Base-by-base conservation (phyloP, 1,140 invertebrate species). In the Trypoxylus dichotomus region DNA sequence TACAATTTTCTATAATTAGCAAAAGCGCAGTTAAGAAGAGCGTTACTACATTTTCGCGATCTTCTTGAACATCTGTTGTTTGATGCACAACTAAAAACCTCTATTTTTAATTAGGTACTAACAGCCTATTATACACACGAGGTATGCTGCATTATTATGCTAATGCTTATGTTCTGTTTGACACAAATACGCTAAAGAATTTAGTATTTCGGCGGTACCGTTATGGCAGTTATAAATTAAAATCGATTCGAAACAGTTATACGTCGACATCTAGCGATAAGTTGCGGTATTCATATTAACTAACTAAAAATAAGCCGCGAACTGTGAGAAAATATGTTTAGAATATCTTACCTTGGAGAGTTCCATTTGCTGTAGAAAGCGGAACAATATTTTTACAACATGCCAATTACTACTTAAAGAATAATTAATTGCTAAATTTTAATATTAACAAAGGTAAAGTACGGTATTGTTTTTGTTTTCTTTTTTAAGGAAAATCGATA, bases 181-280 rank as follows among this genome's bases (percentile, higher is more conserved):
- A 68, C 60, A 68, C 21, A 29, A 68, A 68, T 68, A 68, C 60
- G 60, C 24, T 68, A 24, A 68, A 68, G 60, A 68, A 68, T 68
- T 68, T 68, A 68, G 24, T 68, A 27, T 68, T 68, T 68, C 60
- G 24, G 27, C 8, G 60, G 24, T 68, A 68, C 27, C 21, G 60
- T 68, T 68, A 68, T 7, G 24, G 8, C 27, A 1, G 60, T 27
- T 68, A 68, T 68, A 68, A 68, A 27, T 27, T 27, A 25, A 68
- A 68, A 27, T 68, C 60, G 60, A 25, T 21, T 47, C 47, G 47
- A 54, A 54, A 2, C 47, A 19, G 47, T 54, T 54, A 54, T 19
- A 19, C 15, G 47, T 19, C 47, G 47, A 54, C 47, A 54, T 54
- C 47, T 54, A 54, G 47, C 5, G 7, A 54, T 54, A 19, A n/a